Base-by-base conservation (phyloP, 2,113 vertebrate genomes). In the Pelecanoides urinatrix region DNA sequence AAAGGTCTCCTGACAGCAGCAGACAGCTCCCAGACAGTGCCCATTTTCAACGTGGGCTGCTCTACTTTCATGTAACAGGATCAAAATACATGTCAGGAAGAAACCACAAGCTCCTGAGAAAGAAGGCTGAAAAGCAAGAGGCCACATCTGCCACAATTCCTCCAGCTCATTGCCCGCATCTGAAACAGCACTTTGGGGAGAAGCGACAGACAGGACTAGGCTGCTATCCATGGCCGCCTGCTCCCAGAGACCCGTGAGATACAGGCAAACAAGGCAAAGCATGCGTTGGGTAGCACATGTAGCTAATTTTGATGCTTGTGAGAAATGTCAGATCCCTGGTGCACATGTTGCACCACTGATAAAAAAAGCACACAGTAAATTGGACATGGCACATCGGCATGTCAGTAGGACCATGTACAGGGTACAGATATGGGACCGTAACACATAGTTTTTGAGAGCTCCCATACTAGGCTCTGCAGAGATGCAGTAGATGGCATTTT, bases 401-500 rank as follows among this genome's bases (percentile, higher is more conserved):
- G 11, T 23, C 71, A 50, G 47, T 3, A 63, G 53, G 32, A 16
- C 55, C 29, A 16, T 0, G 13, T 11, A 53, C 9, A 26, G 20
- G n/a, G 30, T 26, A 67, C 15, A 62, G 36, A 27, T 3, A 82
- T 0, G 1, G 81, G 53, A 56, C 36, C 3, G 0, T 2, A 53
- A 27, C n/a, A 30, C 2, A 13, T 3, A 11, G 17, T 8, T 53
- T 61, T 42, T 63, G 34, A 79, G 67, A 68, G 34, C 49, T 63
- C 44, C 45, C n/a, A 30, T 13, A 17, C 16, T 1, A 14, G 36
- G 21, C 49, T 82, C 47, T 22, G 40, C 78, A 44, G 38, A 93
- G 70, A 81, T 90, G 77, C 56, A 75, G 47, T 30, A 63, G 59
- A 63, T 36, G 66, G 63, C 34, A 26, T 44, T 86, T 86, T 42